Conservation (phyloP, 1,140 invertebrate species). For the Protaetia brevitarsis region DNA sequence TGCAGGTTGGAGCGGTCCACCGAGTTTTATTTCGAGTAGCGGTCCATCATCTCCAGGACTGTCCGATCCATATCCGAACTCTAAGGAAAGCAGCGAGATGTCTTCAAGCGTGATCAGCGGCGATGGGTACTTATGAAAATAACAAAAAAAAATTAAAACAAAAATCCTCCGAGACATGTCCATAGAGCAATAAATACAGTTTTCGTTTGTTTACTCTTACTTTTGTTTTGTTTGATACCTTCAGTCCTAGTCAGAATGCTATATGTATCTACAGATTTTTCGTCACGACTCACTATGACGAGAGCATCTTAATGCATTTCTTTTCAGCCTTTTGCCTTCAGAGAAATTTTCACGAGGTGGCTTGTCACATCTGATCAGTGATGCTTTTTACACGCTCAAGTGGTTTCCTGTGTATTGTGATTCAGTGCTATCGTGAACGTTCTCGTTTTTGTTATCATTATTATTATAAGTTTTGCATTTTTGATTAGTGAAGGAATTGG, state of each 20-base stretch:
- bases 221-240: slow-evolving; percentile 31
- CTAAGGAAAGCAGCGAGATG: slow-evolving; percentile 61
- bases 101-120: slow-evolving; percentile 61
- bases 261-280: not conserved
- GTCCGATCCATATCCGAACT: slow-evolving; percentile 52
- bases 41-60: slow-evolving; percentile 66
- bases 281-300: not conserved
- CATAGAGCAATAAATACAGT: slow-evolving; percentile 21
- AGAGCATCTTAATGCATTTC: not conserved
- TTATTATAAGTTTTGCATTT: not conserved
- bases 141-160: too few species aligned
- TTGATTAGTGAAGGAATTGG: not conserved
- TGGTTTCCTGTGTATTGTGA: slow-evolving; percentile 5
- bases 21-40: slow-evolving; percentile 60
- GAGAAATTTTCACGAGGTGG: slow-evolving; percentile 7
- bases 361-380: not conserved
- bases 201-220: slow-evolving; percentile 20
- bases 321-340: too few species aligned
- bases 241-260: not conserved
- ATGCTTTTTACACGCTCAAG: not conserved
- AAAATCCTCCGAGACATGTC: not conserved
- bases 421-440: not conserved
- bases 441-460: slow-evolving; percentile 1
- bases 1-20: slow-evolving; percentile 60
- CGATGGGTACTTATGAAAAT: slow-evolving; percentile 56